These are phyloP conservation scores for Ormyrus labotus DNA, from an alignment of 2,888 invertebrate species.

Conservation along the genomic window DNA sequence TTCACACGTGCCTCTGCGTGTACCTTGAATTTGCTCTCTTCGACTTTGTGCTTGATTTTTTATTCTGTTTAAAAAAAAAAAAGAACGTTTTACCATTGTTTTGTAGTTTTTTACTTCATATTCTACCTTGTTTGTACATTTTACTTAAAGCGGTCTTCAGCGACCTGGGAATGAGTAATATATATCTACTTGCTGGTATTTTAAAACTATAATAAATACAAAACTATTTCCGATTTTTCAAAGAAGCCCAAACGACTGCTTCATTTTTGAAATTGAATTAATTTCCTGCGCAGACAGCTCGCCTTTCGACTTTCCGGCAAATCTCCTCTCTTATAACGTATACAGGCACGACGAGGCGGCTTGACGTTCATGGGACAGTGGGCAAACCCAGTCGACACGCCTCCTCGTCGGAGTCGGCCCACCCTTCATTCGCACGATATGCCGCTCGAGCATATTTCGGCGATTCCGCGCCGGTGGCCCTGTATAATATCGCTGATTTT, in stretches of 20 bases:
- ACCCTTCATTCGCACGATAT: conserved; percentile 57
- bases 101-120: not conserved
- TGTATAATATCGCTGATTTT: conserved; percentile 33
- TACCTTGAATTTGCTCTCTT: not conserved
- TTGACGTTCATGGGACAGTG: conserved; percentile 70
- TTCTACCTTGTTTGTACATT: too few relatives aligned
- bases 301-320: not conserved
- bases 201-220: too few relatives aligned
- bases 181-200: too few relatives aligned
- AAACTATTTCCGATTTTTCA: too few relatives aligned
- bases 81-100: too few relatives aligned
- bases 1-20: not conserved
- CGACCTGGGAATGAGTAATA: too few relatives aligned
- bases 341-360: conserved; percentile 44
- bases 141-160: too few relatives aligned
- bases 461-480: conserved; percentile 40
- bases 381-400: conserved; percentile 66
- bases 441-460: conserved; percentile 32
- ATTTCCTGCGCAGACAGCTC: not conserved
- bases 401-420: conserved; percentile 61
- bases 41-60: not conserved
- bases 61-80: too few relatives aligned
- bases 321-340: too few relatives aligned
- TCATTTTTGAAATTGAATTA: too few relatives aligned
- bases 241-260: too few relatives aligned